phyloP scores from a whole-genome alignment of 2,888 invertebrate species.

The Ptychoptera contaminata region DNA sequence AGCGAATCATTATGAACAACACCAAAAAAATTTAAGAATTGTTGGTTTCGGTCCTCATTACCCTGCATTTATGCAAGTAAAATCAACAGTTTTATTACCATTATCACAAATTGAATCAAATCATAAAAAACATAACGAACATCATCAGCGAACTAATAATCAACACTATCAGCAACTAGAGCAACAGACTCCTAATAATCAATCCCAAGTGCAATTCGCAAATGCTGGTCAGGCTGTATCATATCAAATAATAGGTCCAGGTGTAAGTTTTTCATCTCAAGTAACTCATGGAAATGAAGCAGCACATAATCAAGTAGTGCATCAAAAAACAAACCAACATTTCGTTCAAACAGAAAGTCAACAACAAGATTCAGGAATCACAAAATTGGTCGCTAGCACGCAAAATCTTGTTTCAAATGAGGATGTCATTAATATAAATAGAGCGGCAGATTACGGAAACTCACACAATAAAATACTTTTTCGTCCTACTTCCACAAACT shows the following conservation, averaged over 20 bases:
- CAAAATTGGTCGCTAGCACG: constrained; percentile 39
- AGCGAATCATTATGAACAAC: constrained; percentile 15
- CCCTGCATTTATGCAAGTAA: no score
- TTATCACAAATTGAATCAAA: no score
- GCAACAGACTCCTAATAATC: background rate
- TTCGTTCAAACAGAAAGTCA: constrained; percentile 13
- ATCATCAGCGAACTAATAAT: no score
- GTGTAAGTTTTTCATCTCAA: no score
- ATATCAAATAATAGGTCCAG: background rate
- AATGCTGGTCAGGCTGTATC: background rate
- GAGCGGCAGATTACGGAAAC: constrained; percentile 21
- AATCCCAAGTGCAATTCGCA: background rate
- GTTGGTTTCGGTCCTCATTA: no score
- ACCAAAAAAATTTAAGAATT: constrained; percentile 1
- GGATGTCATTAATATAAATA: constrained; percentile 47
- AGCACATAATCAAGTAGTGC: no score
- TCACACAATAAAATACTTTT: constrained; percentile 12
- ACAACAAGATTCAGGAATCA: constrained; percentile 23
- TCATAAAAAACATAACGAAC: no score
- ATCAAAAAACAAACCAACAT: background rate
- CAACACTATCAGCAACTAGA: background rate
- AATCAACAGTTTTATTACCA: no score
- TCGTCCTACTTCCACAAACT: background rate
- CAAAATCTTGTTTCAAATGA: constrained; percentile 45
- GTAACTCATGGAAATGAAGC: no score